A percentile compares a stretch with the other conserved stretches of the same genome.
Evolutionary conservation across 1,140 invertebrate species (phyloP).

Genomic region (Drosophila mauritiana): DNA sequence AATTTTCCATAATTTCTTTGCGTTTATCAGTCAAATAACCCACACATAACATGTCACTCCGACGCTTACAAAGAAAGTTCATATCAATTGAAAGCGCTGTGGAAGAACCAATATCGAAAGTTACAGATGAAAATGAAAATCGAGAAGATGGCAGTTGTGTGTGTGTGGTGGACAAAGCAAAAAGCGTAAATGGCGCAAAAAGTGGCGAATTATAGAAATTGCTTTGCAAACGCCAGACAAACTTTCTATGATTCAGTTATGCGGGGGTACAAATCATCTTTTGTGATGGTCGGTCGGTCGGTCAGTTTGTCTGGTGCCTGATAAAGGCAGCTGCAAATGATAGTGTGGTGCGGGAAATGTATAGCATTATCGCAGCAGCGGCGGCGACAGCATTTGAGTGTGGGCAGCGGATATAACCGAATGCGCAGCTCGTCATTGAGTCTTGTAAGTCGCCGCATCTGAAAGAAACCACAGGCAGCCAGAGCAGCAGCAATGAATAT

Average conservation of each 20-base stretch:
- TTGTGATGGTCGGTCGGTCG: slow-evolving; percentile 19
- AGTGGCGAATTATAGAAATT: slow-evolving; percentile 65
- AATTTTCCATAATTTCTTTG: slow-evolving; percentile 22
- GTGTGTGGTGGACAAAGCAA: not conserved
- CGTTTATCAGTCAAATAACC: slow-evolving; percentile 14
- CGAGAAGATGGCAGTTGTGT: slow-evolving; percentile 5
- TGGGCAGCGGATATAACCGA: slow-evolving; percentile 53
- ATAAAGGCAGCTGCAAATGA: slow-evolving; percentile 31
- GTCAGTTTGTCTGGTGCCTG: slow-evolving; percentile 34
- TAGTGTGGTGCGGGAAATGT: slow-evolving; percentile 19
- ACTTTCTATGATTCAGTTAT: slow-evolving; percentile 55
- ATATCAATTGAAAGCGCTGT: slow-evolving; percentile 45
- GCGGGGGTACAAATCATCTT: slow-evolving; percentile 22
- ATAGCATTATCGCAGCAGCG: slow-evolving; percentile 12
- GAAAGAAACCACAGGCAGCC: slow-evolving; percentile 26
- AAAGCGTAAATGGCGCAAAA: slow-evolving; percentile 18
- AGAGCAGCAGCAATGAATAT: slow-evolving; percentile 36
- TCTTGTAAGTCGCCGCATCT: slow-evolving; percentile 31
- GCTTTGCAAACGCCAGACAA: slow-evolving; percentile 40
- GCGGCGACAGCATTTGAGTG: slow-evolving; percentile 3
- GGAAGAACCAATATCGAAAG: slow-evolving; percentile 47
- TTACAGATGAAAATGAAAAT: slow-evolving; percentile 45
- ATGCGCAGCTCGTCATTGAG: slow-evolving; percentile 23
- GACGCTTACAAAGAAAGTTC: slow-evolving; percentile 43
- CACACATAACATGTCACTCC: slow-evolving; percentile 4